Conservation (phyloP, 2,888 invertebrate genomes). For the Xestia sexstrigata region DNA sequence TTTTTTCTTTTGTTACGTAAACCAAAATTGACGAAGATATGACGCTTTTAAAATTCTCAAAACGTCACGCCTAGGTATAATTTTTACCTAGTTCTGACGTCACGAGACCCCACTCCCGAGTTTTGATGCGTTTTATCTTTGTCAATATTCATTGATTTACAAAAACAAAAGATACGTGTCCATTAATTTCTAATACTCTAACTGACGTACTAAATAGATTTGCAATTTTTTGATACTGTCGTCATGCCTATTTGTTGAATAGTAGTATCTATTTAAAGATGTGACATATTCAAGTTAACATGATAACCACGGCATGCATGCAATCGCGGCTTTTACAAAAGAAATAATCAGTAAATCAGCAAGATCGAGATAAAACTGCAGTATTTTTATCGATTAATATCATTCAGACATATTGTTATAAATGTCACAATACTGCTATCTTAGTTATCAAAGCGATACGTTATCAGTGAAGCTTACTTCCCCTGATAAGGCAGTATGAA, state of each 20-base stretch:
- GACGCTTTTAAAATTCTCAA: no score
- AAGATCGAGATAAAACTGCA: constrained; percentile 28
- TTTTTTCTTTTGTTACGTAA: no score
- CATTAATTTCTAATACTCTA: no score
- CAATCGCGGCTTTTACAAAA: background rate
- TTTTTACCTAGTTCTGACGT: no score
- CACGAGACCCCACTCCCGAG: no score
- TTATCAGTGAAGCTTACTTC: constrained; percentile 1
- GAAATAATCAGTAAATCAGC: background rate
- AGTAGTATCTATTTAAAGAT: background rate
- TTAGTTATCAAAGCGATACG: background rate
- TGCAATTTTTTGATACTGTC: no score
- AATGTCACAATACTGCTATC: constrained; percentile 1
- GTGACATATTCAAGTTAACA: background rate
- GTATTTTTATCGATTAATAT: constrained; percentile 25
- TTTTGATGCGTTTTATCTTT: no score
- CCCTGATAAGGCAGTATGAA: constrained; percentile 20
- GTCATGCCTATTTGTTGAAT: background rate
- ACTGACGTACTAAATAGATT: no score
- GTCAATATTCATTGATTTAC: no score
- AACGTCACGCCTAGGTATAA: no score
- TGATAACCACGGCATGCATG: background rate
- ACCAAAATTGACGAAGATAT: no score
- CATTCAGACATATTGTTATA: background rate
- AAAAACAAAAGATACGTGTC: no score